Evolutionary conservation across 2,888 invertebrate genomes (phyloP), one percentile per base, ranked within the genome.

Genomic region (Polydrusus cervinus): DNA sequence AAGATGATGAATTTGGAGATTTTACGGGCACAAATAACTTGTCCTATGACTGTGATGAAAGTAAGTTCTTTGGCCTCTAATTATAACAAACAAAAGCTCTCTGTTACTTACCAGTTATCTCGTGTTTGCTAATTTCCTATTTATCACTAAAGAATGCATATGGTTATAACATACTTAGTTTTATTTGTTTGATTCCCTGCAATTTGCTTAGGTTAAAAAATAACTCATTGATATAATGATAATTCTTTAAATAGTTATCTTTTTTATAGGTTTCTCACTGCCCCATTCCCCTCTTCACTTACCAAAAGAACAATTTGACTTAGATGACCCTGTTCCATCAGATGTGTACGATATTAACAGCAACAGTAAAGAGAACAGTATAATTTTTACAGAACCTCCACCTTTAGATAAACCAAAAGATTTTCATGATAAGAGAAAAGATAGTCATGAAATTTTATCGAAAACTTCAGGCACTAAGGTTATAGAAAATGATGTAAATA

Each of bases 1-100:
- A 88, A 34, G 86, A 87, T 72, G 91, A 91, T 86, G 91, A 91
- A 83, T 91, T 91, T 88, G 90, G 90, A 51, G 90, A 91, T 82
- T 91, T 91, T 86, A 88, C 89, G 85, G 89, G 89, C 79, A 82
- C 85, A 62, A 83, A 80, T 43, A 85, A 86, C 79, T 77, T 83
- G 69, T 85, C 86, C 25, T 86, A 83, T 78, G 84, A 83, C 79
- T 84, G 84, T 81, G 86, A 86, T 81, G 86, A 86, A 79, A 82
- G 86, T 86, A 82, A 79, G 78, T 71, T 16, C 53, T 66, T 55
- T 30, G n/a, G 8, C 25, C 20, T 40, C 45, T 51, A 51, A 51
- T 7, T 18, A 51, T 1, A 1, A 25, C 25, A 25, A 25, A 25
- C 5, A 25, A 25, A 25, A 25, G 3, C 1, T 25, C 25, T 5